Evolutionary conservation across 2,797 vertebrate genomes (phyloP), one percentile per base, ranked within the genome.

Genomic region (Onychomys torridus): DNA sequence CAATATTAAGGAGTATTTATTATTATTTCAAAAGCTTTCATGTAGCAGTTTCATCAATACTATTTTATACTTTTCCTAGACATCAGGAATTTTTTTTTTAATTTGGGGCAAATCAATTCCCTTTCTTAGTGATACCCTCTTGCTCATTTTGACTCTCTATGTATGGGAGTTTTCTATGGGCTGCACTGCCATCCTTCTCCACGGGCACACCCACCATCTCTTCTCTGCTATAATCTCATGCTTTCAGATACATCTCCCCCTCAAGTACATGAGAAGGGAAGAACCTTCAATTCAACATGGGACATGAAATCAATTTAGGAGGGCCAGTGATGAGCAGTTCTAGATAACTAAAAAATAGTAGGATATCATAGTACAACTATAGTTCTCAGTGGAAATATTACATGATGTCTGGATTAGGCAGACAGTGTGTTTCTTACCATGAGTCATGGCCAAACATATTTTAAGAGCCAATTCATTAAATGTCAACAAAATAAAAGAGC

Each of bases 261-360:
- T 76, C 73, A 57, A 81, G 55, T n/a, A 82, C 34, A 46, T 12
- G 9, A 69, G 73, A 94, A 90, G n/a, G 21, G 32, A 69, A 55
- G 23, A 69, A n/a, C 63, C 79, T 89, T 83, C 59, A 63, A 43
- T 11, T 9, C 29, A 46, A 21, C 5, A 17, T 21, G 29, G 29
- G 37, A 5, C 59, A 65, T 65, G 59, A 21, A 63, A 65, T 84
- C 40, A 19, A 11, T 61, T 83, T 94, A 95, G 6, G 27, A 95
- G 81, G 77, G 69, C 92, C 90, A 97, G 82, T 25, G 63, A 93
- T 69, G 37, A 91, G 63, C 29, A 75, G 21, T 85, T 83, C 29
- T 25, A 73, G 63, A 63, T 84, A 63, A 29, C 32, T 73, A 86
- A 90, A 95, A 63, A 86, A 75, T 78, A 93, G 83, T 34, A 43